Evolutionary conservation across 2,797 vertebrate species (phyloP).

Genomic region (Anabacerthia variegaticeps): DNA sequence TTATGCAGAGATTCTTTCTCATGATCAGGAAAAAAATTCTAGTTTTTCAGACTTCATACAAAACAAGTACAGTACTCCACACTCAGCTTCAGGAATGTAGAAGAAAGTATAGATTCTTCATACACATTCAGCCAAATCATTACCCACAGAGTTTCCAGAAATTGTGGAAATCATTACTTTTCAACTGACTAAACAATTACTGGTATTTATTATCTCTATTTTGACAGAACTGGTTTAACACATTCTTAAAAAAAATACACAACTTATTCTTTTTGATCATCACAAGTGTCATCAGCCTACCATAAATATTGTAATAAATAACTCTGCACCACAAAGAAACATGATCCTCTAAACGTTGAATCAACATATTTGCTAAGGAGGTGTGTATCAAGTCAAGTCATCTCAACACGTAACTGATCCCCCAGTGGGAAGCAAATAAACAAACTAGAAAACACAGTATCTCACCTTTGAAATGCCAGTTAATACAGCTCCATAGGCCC

Average conservation of each 20-base stretch:
- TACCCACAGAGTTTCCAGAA: background rate
- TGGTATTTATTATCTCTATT: slow-evolving; percentile 2
- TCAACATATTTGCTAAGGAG: slow-evolving; percentile 5
- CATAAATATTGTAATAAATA: slow-evolving; percentile 27
- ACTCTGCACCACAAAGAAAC: slow-evolving; percentile 42
- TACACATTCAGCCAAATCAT: background rate
- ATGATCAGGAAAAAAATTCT: background rate
- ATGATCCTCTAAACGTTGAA: background rate
- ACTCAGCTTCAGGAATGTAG: background rate
- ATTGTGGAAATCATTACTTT: background rate
- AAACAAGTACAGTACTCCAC: background rate
- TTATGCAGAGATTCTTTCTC: background rate
- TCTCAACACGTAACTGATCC: background rate
- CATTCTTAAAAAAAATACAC: slow-evolving; percentile 20
- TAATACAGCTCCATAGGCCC: background rate
- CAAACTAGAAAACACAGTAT: background rate
- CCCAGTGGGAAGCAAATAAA: background rate
- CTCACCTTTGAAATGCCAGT: slow-evolving; percentile 8
- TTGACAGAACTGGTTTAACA: slow-evolving; percentile 62
- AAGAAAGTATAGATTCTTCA: background rate
- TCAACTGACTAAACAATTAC: slow-evolving; percentile 16
- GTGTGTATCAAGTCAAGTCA: background rate
- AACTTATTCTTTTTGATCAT: slow-evolving; percentile 47
- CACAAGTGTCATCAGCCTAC: slow-evolving; percentile 20
- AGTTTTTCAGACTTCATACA: background rate